Base-by-base conservation (phyloP, 1,140 invertebrate genomes). In the Hylaeus volcanicus region DNA sequence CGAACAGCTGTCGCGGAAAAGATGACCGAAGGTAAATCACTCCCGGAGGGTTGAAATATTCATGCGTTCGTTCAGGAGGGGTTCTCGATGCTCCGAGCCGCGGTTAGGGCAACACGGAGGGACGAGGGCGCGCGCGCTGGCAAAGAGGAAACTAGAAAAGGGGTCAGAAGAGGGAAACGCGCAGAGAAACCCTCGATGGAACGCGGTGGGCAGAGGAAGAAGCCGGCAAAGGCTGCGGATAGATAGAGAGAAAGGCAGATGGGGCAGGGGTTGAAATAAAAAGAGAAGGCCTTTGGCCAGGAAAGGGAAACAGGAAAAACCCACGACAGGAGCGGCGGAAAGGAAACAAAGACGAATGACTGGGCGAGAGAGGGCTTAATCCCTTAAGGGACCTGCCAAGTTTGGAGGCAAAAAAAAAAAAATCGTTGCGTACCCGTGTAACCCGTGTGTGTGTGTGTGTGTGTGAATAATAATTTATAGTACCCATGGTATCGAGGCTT, bases 31-130 rank as follows among this genome's bases (percentile, higher is more conserved):
- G 63, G 78, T 53, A 41, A 80, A 75, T 68, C 64, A 63, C 6
- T 53, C 72, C 39, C 26, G 12, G 39, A 55, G 43, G 64, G 53
- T 60, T 86, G 55, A 86, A 86, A 58, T 82, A 85, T 86, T 86
- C 84, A 78, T 82, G 72, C 43, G 53, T 61, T 61, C 61, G 65
- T 64, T 77, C 72, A 77, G 64, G n/a, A 61, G 39, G 55, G 66
- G 64, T 82, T 81, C 79, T 70, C 70, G 56, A 53, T 45, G 43
- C 11, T 9, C 9, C 26, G 14, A 39, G 55, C 56, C 63, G 55
- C 41, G 56, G 56, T 14, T 39, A n/a, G n/a, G 58, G 51, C 51
- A 69, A 73, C 45, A 14, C 4, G 61, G 5, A 11, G 68, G 63
- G 60, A 63, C 68, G 48, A 58, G 68, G 37, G 48, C 39, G 48